Evolutionary conservation across 2,797 vertebrate species (phyloP), one percentile per base, ranked within the genome.

Genomic region (Siniperca scherzeri): DNA sequence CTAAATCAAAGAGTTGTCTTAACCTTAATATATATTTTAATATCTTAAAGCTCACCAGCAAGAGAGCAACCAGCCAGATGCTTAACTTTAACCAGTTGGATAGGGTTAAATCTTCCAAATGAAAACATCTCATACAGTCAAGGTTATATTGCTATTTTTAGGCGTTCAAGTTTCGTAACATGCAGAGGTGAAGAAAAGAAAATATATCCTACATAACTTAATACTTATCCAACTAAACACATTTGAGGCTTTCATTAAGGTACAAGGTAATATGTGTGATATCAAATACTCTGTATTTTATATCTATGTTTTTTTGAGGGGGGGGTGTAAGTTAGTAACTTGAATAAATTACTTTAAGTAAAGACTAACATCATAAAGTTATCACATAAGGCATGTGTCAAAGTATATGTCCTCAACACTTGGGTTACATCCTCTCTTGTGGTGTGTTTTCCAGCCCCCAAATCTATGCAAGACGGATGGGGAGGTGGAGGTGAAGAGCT

Each of bases 381-480:
- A 16, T 19, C 1, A 60, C 21, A 13, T 40, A 75, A n/a, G 10
- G 10, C 19, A 52, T 25, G 12, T 56, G 13, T 60, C 59, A 4
- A 38, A 27, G 2, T 59, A 13, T 60, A 17, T 17, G 0, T 48
- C 7, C 1, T 62, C 48, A 21, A 8, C 1, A 8, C 27, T 78
- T 76, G 21, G 14, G 66, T 73, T 74, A 67, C 27, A 59, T 72
- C 56, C 12, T 67, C 12, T 71, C 2, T 36, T 75, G 4, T 73
- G 42, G 4, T 73, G 42, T 76, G n/a, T 75, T 80, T 84, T 88
- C n/a, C 85, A 99, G 98, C 96, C 93, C 96, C 98, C 79, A 99
- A 99, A 97, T 96, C 98, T 98, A 98, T 98, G 97, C 98, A 98
- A 98, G 97, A 98, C 30, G 96, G 97, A 95, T 99, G 98, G 98